Conservation (phyloP, 37 sponge, comb jelly and placozoan species). For the Mnemiopsis leidyi region DNA sequence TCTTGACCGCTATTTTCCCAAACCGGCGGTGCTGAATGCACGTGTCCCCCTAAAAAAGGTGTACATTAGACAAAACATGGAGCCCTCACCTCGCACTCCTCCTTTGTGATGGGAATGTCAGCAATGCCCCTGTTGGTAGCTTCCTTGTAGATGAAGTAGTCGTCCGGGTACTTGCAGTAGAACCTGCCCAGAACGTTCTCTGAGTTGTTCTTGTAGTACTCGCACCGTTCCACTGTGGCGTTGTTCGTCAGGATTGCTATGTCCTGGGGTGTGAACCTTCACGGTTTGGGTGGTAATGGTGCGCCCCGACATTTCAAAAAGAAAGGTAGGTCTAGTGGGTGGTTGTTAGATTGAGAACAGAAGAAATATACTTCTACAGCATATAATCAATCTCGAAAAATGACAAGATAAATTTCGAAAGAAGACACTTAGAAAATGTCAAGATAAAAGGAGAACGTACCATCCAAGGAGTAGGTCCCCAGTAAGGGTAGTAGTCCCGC, state of each 20-base stretch:
- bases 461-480: constrained; percentile 98
- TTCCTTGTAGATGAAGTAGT: constrained; percentile 64
- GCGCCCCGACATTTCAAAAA: not conserved
- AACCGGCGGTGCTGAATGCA: too few species aligned
- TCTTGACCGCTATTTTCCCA: too few species aligned
- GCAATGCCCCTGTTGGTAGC: not conserved
- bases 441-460: too few species aligned
- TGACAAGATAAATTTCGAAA: too few species aligned
- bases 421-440: too few species aligned
- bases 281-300: not conserved
- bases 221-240: constrained; percentile 70
- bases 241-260: constrained; percentile 91
- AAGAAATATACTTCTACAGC: too few species aligned
- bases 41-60: too few species aligned
- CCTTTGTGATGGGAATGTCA: constrained; percentile 81
- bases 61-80: too few species aligned
- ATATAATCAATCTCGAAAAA: too few species aligned
- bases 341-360: too few species aligned
- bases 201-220: constrained; percentile 75
- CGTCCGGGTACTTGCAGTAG: constrained; percentile 72
- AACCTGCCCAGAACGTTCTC: constrained; percentile 85
- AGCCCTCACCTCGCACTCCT: constrained; percentile 86
- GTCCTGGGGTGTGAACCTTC: constrained; percentile 69
- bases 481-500: constrained; percentile 98
- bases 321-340: not conserved